A percentile compares a stretch with the other conserved stretches of the same genome.
These are phyloP conservation scores for Cylindroiulus punctatus DNA, from an alignment of 2,888 invertebrate species.

Conservation along the genomic window DNA sequence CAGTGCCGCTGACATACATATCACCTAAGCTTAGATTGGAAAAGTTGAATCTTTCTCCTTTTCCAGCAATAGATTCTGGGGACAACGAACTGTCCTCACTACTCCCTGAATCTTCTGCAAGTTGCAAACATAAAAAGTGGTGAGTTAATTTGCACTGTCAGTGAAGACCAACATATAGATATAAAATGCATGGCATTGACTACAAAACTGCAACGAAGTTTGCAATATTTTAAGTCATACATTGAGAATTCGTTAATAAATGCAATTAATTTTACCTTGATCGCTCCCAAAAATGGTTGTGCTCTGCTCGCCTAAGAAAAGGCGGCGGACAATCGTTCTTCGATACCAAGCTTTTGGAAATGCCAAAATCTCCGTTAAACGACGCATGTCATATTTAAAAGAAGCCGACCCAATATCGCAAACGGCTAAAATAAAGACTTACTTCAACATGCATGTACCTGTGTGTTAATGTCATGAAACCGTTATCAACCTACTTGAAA, in stretches of 20 bases:
- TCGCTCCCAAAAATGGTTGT: slow-evolving; percentile 63
- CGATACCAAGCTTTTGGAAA: slow-evolving; percentile 99
- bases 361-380: slow-evolving; percentile 94
- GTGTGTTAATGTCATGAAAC: neutral
- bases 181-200: neutral
- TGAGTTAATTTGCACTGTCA: neutral
- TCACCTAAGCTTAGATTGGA: slow-evolving; percentile 54
- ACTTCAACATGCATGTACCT: neutral
- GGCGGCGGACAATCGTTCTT: slow-evolving; percentile 87
- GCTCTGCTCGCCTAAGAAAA: slow-evolving; percentile 93
- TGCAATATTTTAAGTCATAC: neutral
- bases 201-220: neutral
- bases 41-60: slow-evolving; percentile 56
- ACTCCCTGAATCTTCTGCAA: slow-evolving; percentile 60
- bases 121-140: slow-evolving; percentile 7
- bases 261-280: slow-evolving; percentile 59
- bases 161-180: neutral
- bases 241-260: neutral
- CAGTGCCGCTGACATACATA: slow-evolving; percentile 47
- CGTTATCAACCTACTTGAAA: slow-evolving; percentile 80
- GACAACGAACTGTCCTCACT: slow-evolving; percentile 58
- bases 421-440: slow-evolving; percentile 74
- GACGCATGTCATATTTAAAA: slow-evolving; percentile 98
- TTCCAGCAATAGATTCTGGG: slow-evolving; percentile 56
- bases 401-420: slow-evolving; percentile 95